phyloP scores from a whole-genome alignment of 2,888 invertebrate species.

The Erebia aethiops region DNA sequence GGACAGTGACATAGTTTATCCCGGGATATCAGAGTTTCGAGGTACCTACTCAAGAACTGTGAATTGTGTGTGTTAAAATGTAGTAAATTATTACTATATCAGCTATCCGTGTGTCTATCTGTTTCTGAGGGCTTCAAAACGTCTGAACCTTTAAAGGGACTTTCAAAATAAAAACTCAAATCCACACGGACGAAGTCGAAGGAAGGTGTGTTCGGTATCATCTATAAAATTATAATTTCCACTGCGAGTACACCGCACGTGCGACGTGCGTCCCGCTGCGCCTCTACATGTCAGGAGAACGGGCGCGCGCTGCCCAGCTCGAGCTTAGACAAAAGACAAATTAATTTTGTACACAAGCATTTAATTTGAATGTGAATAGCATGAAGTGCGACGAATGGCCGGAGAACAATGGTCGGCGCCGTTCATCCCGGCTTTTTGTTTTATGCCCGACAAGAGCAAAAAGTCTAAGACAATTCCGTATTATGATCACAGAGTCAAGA shows the following conservation, averaged over 20 bases:
- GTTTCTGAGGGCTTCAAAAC: too few relatives aligned
- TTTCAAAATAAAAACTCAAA: too few relatives aligned
- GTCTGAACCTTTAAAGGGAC: too few relatives aligned
- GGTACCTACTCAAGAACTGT: too few relatives aligned
- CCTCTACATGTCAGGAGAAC: slow-evolving; percentile 66
- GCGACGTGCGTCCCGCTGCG: slow-evolving; percentile 62
- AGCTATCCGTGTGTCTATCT: too few relatives aligned
- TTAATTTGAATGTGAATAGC: slow-evolving; percentile 84
- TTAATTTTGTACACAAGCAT: slow-evolving; percentile 83
- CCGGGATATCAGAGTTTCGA: too few relatives aligned
- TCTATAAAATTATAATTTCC: not conserved
- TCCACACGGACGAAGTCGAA: too few relatives aligned
- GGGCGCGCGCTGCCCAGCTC: slow-evolving; percentile 48
- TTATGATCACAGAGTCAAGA: slow-evolving; percentile 48
- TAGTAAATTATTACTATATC: too few relatives aligned
- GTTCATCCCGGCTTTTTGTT: slow-evolving; percentile 77
- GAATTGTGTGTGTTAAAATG: too few relatives aligned
- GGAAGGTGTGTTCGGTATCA: too few relatives aligned
- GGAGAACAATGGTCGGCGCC: slow-evolving; percentile 82
- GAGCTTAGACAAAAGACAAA: slow-evolving; percentile 82
- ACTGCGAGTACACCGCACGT: slow-evolving; percentile 16
- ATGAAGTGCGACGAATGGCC: slow-evolving; percentile 83
- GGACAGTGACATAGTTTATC: too few relatives aligned
- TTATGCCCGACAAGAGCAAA: slow-evolving; percentile 74
- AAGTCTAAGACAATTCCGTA: slow-evolving; percentile 81